A percentile compares a stretch with the other conserved stretches of the same genome.
These are phyloP conservation scores for Rutpela maculata DNA, from an alignment of 2,888 invertebrate species.

Conservation along the genomic window DNA sequence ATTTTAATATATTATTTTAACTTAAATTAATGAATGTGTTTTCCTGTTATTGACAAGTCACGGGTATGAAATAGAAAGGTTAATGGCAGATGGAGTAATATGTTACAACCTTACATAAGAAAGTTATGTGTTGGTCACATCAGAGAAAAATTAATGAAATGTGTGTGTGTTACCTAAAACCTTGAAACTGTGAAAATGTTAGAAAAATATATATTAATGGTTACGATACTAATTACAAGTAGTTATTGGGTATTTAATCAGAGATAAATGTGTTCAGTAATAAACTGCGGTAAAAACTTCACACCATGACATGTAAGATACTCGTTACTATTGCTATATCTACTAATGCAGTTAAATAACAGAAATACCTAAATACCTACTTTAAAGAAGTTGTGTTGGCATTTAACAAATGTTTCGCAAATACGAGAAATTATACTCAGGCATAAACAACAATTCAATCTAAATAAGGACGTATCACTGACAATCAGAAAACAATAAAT, in stretches of 20 bases:
- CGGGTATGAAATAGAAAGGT: too few species aligned
- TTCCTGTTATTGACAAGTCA: too few species aligned
- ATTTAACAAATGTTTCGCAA: slow-evolving; percentile 48
- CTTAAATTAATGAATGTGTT: too few species aligned
- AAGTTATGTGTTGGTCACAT: too few species aligned
- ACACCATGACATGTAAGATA: slow-evolving; percentile 42
- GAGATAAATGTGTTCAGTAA: slow-evolving; percentile 36
- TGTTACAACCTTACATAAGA: too few species aligned
- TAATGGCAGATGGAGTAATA: too few species aligned
- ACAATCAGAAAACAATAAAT: slow-evolving; percentile 47
- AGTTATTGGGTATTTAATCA: slow-evolving; percentile 13
- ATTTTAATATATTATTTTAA: too few species aligned
- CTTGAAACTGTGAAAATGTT: too few species aligned
- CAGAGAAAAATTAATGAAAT: too few species aligned
- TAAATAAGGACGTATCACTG: slow-evolving; percentile 46
- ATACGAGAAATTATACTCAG: slow-evolving; percentile 41
- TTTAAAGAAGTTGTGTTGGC: slow-evolving; percentile 45
- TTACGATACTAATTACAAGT: slow-evolving; percentile 16
- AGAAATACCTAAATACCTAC: slow-evolving; percentile 43
- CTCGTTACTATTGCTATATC: slow-evolving; percentile 43
- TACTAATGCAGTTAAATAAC: slow-evolving; percentile 45
- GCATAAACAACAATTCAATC: slow-evolving; percentile 47
- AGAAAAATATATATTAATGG: too few species aligned
- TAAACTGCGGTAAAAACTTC: slow-evolving; percentile 40
- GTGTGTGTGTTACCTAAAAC: too few species aligned